These are phyloP conservation scores for Apotomis betuletana DNA, from an alignment of 2,888 invertebrate genomes.

Conservation along the genomic window DNA sequence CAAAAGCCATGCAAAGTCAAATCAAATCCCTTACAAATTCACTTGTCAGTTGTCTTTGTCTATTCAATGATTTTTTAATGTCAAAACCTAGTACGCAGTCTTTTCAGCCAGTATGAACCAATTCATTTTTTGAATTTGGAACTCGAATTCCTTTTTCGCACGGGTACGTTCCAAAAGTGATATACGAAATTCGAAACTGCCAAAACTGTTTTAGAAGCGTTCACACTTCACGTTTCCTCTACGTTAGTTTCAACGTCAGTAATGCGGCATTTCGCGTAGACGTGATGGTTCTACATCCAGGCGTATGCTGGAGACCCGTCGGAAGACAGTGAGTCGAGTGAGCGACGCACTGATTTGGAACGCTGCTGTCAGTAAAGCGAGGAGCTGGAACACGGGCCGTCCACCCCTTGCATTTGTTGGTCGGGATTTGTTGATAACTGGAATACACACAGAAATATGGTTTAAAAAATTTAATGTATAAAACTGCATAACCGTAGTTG, in stretches of 20 bases:
- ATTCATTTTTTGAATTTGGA: conserved; percentile 28
- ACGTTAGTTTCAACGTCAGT: conserved; percentile 8
- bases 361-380: conserved; percentile 80
- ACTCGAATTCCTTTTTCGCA: not conserved
- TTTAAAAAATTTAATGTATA: not conserved
- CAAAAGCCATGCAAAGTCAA: conserved; percentile 21
- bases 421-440: conserved; percentile 71
- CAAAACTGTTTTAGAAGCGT: not conserved
- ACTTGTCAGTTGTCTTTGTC: conserved; percentile 10
- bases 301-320: conserved; percentile 74
- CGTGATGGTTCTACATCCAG: conserved; percentile 68
- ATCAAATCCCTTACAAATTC: conserved; percentile 11
- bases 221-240: not conserved
- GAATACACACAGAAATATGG: conserved; percentile 42
- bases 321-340: conserved; percentile 73
- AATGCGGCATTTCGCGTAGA: conserved; percentile 30
- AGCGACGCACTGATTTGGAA: conserved; percentile 61
- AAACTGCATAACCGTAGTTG: no score
- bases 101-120: conserved; percentile 24
- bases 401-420: conserved; percentile 73
- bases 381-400: conserved; percentile 77
- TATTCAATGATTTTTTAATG: conserved; percentile 6
- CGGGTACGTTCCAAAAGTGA: not conserved
- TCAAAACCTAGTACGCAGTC: conserved; percentile 4
- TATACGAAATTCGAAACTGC: conserved; percentile 1